Evolutionary conservation across 2,113 vertebrate species (phyloP), one percentile per base, ranked within the genome.

Genomic region (Cisticola juncidis): DNA sequence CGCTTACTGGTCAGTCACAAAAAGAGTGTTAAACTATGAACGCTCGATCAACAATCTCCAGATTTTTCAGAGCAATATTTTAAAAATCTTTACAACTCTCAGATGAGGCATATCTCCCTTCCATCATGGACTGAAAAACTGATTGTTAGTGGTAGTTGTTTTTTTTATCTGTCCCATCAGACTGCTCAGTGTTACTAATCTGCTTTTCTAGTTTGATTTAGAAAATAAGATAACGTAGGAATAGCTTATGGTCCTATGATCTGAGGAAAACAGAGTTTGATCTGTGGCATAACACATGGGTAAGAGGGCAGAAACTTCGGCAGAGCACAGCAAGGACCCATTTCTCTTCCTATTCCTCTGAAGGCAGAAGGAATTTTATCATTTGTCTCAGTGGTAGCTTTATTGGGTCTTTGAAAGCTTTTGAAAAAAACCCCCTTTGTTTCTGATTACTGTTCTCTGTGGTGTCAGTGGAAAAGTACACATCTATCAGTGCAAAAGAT

Each of bases 111-210:
- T 22, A 54, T 91, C 72, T 90, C 44, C 44, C 16, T 85, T 76
- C 72, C 18, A 18, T 88, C 60, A 86, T 22, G 13, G 28, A 60
- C 36, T 50, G 56, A 83, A 97, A 92, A 78, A 35, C 11, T 87
- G 35, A 94, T 85, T 44, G 62, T 86, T 51, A 88, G 48, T 81
- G 86, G 80, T 60, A 88, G 60, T 89, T 82, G 33, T 81, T 88
- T 24, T 47, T 93, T 89, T 96, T 88, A 50, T 86, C 84, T 93
- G 85, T 91, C 51, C 51, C 56, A 78, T 90, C 57, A 66, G 53
- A 86, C 94, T 90, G 20, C 70, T 86, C 47, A 77, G 29, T 73
- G 35, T 76, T 91, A 6, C 74, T 88, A 21, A 53, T 89, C 29
- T 68, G 42, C 48, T 79, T 47, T 84, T 79, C n/a, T 74, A 78